Evolutionary conservation across 2,888 invertebrate genomes (phyloP).

Genomic region (Rhimphoctona megacephalus): DNA sequence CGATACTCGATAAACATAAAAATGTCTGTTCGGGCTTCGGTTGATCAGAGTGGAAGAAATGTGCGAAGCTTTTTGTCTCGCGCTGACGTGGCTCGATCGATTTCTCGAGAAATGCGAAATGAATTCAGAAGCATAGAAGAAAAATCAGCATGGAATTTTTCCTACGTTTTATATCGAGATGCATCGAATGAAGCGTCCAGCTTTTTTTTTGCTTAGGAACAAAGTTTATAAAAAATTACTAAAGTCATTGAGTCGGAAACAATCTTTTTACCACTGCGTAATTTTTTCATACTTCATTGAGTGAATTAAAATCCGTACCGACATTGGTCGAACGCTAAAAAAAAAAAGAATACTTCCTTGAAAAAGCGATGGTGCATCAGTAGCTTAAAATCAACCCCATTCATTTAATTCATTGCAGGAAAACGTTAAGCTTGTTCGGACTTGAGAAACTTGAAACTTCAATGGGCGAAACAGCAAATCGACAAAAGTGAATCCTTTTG

Average conservation of each 20-base stretch:
- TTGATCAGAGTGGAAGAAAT: constrained; percentile 25
- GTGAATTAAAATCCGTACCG: background rate
- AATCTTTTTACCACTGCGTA: background rate
- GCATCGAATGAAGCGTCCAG: background rate
- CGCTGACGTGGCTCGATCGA: constrained; percentile 52
- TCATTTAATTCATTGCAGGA: background rate
- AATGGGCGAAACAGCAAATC: background rate
- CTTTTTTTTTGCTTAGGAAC: background rate
- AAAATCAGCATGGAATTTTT: constrained; percentile 16
- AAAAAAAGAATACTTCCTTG: background rate
- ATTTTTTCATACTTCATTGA: background rate
- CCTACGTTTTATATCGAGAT: background rate
- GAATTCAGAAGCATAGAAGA: constrained; percentile 20
- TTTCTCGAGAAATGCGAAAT: constrained; percentile 23
- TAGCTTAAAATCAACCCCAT: background rate
- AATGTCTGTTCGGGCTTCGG: constrained; percentile 10
- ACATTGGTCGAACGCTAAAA: background rate
- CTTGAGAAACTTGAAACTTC: constrained; percentile 19
- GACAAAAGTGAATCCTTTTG: constrained; percentile 9
- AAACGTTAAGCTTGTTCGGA: constrained; percentile 9
- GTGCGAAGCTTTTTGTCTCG: constrained; percentile 29
- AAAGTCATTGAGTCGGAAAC: background rate
- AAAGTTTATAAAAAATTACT: background rate
- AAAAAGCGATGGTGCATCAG: background rate
- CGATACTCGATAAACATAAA: constrained; percentile 12